Conservation (phyloP, 2,113 vertebrate species). For the Bettongia penicillata region DNA sequence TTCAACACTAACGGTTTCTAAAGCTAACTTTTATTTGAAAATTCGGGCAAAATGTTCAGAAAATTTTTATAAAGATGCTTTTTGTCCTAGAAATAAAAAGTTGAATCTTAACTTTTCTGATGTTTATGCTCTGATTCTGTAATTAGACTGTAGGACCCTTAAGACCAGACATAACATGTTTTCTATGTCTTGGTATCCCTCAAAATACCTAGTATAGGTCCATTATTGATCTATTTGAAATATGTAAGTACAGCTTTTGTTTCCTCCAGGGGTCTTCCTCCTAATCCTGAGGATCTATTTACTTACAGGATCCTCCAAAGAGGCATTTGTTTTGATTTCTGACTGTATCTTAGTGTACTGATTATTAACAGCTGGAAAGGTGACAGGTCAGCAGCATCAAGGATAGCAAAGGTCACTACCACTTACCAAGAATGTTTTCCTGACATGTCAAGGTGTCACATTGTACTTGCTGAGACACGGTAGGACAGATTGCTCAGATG, state of each 20-base stretch:
- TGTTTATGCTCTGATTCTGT: neutral
- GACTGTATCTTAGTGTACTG: neutral
- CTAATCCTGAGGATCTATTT: neutral
- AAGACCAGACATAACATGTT: neutral
- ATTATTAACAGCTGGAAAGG: neutral
- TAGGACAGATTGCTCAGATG: neutral
- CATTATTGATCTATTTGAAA: neutral
- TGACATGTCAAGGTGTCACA: slow-evolving; percentile 45
- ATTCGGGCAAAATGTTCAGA: neutral
- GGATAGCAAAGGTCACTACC: neutral
- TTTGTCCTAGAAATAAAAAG: neutral
- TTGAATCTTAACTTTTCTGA: neutral
- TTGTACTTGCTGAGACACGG: neutral
- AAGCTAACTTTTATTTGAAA: neutral
- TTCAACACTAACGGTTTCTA: neutral
- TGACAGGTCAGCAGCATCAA: neutral
- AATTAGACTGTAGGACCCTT: neutral
- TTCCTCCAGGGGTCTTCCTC: neutral
- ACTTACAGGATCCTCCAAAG: slow-evolving; percentile 4
- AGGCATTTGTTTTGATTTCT: neutral
- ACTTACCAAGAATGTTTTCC: slow-evolving; percentile 38
- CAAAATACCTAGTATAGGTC: neutral
- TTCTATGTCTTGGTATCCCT: neutral
- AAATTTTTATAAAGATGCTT: neutral
- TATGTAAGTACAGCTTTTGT: slow-evolving; percentile 14